Conservation (phyloP, 1,140 invertebrate genomes). For the Cydia fagiglandana region DNA sequence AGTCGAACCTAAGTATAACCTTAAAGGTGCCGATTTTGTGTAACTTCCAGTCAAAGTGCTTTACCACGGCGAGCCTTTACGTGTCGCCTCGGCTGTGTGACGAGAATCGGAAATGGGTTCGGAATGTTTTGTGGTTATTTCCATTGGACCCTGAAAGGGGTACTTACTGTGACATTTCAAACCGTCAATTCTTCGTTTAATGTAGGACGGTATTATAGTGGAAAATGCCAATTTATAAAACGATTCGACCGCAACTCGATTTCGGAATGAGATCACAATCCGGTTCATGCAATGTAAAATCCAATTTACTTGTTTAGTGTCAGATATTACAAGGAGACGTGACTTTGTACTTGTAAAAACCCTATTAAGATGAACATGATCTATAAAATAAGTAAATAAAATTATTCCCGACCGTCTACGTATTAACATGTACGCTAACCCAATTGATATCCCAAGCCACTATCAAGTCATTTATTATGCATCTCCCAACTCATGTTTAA, state of each 20-base stretch:
- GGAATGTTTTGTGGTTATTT: constrained; percentile 72
- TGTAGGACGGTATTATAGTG: constrained; percentile 37
- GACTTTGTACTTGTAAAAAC: constrained; percentile 6
- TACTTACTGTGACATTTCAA: constrained; percentile 63
- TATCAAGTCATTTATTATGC: constrained; percentile 45
- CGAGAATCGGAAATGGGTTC: constrained; percentile 69
- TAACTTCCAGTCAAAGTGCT: constrained; percentile 45
- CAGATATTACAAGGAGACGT: neutral
- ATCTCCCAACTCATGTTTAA: constrained; percentile 40
- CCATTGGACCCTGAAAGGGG: constrained; percentile 67
- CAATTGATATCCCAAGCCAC: constrained; percentile 41
- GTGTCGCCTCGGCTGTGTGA: constrained; percentile 63
- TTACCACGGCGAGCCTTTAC: constrained; percentile 50
- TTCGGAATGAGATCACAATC: neutral
- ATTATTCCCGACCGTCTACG: constrained; percentile 21
- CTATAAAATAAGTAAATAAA: constrained; percentile 16
- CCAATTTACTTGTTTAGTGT: neutral
- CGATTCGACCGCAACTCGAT: neutral
- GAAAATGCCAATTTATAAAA: constrained; percentile 28
- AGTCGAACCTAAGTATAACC: constrained; percentile 3
- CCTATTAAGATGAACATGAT: neutral
- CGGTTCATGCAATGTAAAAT: neutral
- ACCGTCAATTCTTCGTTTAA: constrained; percentile 57
- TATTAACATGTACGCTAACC: constrained; percentile 21
- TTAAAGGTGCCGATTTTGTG: constrained; percentile 14